Evolutionary conservation across 2,797 vertebrate genomes (phyloP).

Genomic region (Halcyon leucocephala): DNA sequence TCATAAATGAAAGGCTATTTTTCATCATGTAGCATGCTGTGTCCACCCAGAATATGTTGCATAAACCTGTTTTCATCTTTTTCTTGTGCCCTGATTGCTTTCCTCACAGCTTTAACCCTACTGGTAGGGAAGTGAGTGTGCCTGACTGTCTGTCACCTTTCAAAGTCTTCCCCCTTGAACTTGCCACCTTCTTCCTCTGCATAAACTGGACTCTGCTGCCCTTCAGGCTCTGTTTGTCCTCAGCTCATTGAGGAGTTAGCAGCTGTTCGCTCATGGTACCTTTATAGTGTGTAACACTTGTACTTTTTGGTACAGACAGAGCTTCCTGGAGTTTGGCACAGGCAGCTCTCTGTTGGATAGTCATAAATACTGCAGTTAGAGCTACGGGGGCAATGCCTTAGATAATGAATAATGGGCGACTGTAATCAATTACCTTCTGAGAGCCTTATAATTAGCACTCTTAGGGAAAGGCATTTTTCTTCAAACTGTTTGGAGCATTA

Average conservation of each 20-base stretch:
- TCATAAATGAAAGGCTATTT: not conserved
- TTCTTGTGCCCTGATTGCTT: not conserved
- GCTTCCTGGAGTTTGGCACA: not conserved
- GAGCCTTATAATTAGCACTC: slow-evolving; percentile 31
- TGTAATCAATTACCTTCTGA: slow-evolving; percentile 28
- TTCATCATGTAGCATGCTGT: not conserved
- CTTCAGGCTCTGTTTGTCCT: not conserved
- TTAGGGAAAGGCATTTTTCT: not conserved
- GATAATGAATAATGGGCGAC: not conserved
- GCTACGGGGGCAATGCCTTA: slow-evolving; percentile 7
- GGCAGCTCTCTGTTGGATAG: not conserved
- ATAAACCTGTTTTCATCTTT: not conserved
- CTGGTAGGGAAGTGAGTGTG: not conserved
- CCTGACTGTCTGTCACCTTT: not conserved
- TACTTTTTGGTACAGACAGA: not conserved
- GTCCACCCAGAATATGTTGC: not conserved
- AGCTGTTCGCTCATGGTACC: not conserved
- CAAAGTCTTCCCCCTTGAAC: not conserved
- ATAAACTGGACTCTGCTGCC: not conserved
- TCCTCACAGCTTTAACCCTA: not conserved
- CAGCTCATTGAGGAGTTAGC: not conserved
- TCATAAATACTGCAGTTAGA: not conserved
- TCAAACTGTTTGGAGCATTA: slow-evolving; percentile 16
- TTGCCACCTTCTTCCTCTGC: not conserved
- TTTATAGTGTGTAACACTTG: not conserved